phyloP scores from a whole-genome alignment of 2,888 invertebrate species.

The Meganola albula region DNA sequence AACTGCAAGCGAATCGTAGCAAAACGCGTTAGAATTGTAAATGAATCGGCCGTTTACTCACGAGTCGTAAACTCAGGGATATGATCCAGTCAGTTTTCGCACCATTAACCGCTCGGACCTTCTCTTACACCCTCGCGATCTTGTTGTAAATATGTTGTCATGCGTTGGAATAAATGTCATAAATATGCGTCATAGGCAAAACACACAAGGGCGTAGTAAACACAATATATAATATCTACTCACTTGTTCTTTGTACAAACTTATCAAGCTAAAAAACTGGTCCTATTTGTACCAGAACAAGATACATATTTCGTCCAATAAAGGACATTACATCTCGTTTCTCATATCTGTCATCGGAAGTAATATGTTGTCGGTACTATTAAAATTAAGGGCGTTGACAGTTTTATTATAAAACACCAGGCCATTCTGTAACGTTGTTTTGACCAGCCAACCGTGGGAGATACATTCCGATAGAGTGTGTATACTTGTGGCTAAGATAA shows the following conservation, averaged over 20 bases:
- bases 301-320: not conserved
- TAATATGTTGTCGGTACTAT: slow-evolving; percentile 20
- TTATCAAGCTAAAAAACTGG: too few species aligned
- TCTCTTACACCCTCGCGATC: slow-evolving; percentile 48
- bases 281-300: too few species aligned
- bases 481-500: slow-evolving; percentile 59
- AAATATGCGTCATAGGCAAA: too few species aligned
- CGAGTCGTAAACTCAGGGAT: slow-evolving; percentile 72
- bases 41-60: slow-evolving; percentile 75
- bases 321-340: slow-evolving; percentile 1
- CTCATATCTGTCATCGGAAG: slow-evolving; percentile 17
- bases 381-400: slow-evolving; percentile 23
- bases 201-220: too few species aligned
- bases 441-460: slow-evolving; percentile 51
- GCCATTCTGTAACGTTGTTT: slow-evolving; percentile 19
- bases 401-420: slow-evolving; percentile 26
- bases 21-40: slow-evolving; percentile 74
- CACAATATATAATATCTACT: too few species aligned
- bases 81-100: slow-evolving; percentile 77
- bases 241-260: too few species aligned
- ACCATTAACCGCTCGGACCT: slow-evolving; percentile 72
- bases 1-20: slow-evolving; percentile 41
- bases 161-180: slow-evolving; percentile 13
- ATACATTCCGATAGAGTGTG: slow-evolving; percentile 42
- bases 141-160: slow-evolving; percentile 53